Percentiles rank a stretch among this genome's conserved stretches.
Conservation (phyloP, 2,797 vertebrate species). For the Ciconia nigra region DNA sequence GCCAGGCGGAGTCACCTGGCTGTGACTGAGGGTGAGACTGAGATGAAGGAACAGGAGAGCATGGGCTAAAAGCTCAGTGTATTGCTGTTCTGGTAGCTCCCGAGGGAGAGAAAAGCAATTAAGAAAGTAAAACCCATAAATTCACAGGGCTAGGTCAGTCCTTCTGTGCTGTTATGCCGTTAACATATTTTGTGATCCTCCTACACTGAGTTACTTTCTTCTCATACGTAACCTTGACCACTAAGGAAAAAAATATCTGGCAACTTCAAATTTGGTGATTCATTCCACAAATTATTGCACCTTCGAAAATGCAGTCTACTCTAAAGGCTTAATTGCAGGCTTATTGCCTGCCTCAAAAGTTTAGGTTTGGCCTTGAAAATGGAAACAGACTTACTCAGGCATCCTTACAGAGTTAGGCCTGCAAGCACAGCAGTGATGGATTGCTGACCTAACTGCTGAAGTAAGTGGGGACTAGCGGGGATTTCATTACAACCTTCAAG, state of each 20-base stretch:
- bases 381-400: neutral
- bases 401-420: neutral
- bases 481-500: neutral
- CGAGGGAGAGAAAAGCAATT: neutral
- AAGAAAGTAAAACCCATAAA: neutral
- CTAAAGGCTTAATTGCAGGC: neutral
- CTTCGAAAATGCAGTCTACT: neutral
- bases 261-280: neutral
- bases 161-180: neutral
- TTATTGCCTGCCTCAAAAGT: neutral
- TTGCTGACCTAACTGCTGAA: neutral
- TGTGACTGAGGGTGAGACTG: neutral
- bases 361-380: neutral
- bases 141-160: neutral
- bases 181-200: neutral
- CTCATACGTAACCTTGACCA: neutral
- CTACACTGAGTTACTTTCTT: neutral
- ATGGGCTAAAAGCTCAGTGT: neutral
- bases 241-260: neutral
- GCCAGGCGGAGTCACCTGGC: neutral
- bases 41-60: neutral
- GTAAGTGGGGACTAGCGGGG: neutral
- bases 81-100: neutral
- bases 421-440: neutral
- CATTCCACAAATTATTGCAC: neutral